Conservation (phyloP, 2,888 invertebrate genomes). For the Conomelus anceps region DNA sequence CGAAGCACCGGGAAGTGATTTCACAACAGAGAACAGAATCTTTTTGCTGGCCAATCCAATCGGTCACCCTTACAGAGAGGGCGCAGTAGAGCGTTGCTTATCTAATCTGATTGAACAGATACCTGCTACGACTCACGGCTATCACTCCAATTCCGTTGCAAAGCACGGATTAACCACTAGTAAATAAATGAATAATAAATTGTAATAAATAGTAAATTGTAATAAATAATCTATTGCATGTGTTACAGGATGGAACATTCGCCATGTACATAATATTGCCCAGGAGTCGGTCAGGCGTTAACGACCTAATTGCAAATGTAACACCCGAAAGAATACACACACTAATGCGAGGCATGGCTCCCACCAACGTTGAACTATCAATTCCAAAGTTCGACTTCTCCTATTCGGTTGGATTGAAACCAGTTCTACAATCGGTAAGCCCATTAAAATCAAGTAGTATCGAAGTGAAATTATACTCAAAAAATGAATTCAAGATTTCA, state of each 20-base stretch:
- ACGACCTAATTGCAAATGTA: conserved; percentile 52
- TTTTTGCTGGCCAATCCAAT: no score
- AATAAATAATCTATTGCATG: not conserved
- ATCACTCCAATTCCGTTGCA: no score
- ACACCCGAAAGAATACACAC: conserved; percentile 50
- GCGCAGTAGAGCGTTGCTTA: no score
- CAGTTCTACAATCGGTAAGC: conserved; percentile 54
- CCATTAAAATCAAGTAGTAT: not conserved
- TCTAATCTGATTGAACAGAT: no score
- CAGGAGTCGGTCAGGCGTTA: conserved; percentile 54
- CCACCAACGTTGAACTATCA: conserved; percentile 53
- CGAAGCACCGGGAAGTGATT: no score
- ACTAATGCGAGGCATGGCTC: conserved; percentile 53
- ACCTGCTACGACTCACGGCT: no score
- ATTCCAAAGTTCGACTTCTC: conserved; percentile 72
- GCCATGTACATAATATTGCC: conserved; percentile 69
- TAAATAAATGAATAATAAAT: not conserved
- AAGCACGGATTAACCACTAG: no score
- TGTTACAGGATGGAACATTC: conserved; percentile 59
- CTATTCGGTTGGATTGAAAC: conserved; percentile 55
- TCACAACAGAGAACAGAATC: no score
- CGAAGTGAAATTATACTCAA: not conserved
- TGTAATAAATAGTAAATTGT: not conserved
- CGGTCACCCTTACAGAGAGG: no score
- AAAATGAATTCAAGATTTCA: not conserved